Evolutionary conservation across 2,113 vertebrate species (phyloP).

Genomic region (Lichenostomus cassidix): DNA sequence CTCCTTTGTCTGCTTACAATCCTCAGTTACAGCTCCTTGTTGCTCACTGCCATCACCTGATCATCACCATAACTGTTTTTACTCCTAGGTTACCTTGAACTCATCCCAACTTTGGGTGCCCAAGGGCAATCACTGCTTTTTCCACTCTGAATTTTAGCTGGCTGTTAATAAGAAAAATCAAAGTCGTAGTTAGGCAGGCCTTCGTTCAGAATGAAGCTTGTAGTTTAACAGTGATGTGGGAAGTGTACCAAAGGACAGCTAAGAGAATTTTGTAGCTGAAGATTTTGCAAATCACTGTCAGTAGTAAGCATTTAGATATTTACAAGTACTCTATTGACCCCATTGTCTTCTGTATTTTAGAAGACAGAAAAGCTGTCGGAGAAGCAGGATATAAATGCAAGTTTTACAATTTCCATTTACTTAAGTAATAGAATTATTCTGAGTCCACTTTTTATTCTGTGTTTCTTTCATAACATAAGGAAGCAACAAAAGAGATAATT

Average conservation of each 20-base stretch:
- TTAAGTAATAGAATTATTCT: background rate
- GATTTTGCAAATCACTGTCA: background rate
- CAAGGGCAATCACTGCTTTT: background rate
- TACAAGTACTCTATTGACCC: background rate
- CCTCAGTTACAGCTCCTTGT: background rate
- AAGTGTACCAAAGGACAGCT: background rate
- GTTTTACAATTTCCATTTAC: background rate
- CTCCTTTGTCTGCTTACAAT: background rate
- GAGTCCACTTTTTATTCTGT: background rate
- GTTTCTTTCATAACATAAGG: background rate
- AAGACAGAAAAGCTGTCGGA: background rate
- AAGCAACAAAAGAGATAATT: background rate
- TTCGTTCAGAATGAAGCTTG: background rate
- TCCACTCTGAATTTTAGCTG: background rate
- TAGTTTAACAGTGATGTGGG: background rate
- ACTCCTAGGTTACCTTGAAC: background rate
- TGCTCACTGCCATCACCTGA: background rate
- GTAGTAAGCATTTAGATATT: background rate
- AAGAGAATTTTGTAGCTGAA: background rate
- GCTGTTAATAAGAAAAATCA: background rate
- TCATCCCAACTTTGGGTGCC: background rate
- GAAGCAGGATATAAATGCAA: background rate
- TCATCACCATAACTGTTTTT: background rate
- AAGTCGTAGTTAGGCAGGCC: background rate
- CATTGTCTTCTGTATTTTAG: background rate